phyloP scores from a whole-genome alignment of 2,888 invertebrate species.

The Caenorhabditis afra region DNA sequence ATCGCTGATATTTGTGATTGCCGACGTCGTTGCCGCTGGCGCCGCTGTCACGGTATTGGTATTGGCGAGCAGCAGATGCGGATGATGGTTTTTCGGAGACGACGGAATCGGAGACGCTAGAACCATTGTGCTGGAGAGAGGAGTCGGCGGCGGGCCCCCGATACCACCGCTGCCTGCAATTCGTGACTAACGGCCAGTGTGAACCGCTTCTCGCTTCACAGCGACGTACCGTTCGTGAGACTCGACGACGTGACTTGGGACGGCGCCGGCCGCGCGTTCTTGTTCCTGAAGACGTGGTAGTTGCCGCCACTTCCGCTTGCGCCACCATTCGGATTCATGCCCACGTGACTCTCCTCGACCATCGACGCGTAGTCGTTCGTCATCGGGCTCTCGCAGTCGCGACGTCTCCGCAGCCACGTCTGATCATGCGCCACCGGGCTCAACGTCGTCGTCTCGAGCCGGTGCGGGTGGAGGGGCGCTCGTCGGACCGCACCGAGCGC shows the following conservation, averaged over 20 bases:
- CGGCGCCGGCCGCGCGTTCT: slow-evolving; percentile 20
- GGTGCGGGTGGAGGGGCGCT: slow-evolving; percentile 44
- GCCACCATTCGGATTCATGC: slow-evolving; percentile 25
- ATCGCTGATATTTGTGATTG: slow-evolving; percentile 4
- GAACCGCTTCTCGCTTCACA: not conserved
- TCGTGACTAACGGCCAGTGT: slow-evolving; percentile 13
- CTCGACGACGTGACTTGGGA: slow-evolving; percentile 57
- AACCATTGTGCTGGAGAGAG: slow-evolving; percentile 58
- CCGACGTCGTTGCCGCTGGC: no score
- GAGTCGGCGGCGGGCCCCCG: slow-evolving; percentile 61
- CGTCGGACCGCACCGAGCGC: not conserved
- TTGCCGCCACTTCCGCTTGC: not conserved
- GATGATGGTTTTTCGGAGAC: no score
- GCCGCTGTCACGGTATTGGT: no score
- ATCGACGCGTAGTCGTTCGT: slow-evolving; percentile 78
- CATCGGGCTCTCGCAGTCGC: slow-evolving; percentile 71
- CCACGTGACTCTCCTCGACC: slow-evolving; percentile 67
- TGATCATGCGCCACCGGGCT: slow-evolving; percentile 64
- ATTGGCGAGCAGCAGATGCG: no score
- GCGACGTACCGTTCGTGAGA: slow-evolving; percentile 56
- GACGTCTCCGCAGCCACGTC: slow-evolving; percentile 67
- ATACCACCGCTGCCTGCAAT: slow-evolving; percentile 56
- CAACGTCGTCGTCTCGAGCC: slow-evolving; percentile 59
- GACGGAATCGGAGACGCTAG: slow-evolving; percentile 61
- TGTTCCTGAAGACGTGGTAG: slow-evolving; percentile 36